Evolutionary conservation across 2,797 vertebrate genomes (phyloP).

Genomic region (Neostethus bicornis): DNA sequence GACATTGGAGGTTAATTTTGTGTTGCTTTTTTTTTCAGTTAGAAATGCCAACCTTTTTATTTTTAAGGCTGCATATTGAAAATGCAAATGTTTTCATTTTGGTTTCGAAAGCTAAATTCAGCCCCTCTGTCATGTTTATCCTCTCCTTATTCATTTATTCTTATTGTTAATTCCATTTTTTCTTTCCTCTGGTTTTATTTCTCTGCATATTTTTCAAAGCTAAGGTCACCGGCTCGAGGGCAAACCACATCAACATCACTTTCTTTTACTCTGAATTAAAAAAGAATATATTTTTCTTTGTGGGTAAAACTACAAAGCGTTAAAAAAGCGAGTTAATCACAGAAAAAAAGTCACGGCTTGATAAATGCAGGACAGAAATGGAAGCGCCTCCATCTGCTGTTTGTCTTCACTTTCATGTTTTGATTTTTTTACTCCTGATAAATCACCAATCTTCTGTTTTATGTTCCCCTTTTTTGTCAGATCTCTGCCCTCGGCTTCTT

Average conservation of each 20-base stretch:
- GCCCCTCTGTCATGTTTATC: constrained; percentile 42
- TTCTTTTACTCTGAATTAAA: constrained; percentile 35
- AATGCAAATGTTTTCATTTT: constrained; percentile 2
- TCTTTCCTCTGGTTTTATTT: constrained; percentile 54
- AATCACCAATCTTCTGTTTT: constrained; percentile 18
- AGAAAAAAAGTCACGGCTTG: constrained; percentile 59
- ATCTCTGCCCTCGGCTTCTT: constrained; percentile 19
- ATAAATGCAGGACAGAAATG: constrained; percentile 59
- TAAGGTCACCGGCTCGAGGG: constrained; percentile 54
- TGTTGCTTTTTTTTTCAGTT: constrained; percentile 3
- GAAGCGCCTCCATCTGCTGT: constrained; percentile 65
- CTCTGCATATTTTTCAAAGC: constrained; percentile 56
- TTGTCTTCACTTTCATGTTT: constrained; percentile 57
- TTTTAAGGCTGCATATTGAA: background rate
- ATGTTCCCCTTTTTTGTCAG: constrained; percentile 15
- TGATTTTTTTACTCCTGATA: constrained; percentile 1
- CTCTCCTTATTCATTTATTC: constrained; percentile 34
- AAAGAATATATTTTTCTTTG: constrained; percentile 50
- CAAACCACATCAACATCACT: constrained; percentile 55
- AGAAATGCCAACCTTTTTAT: constrained; percentile 1
- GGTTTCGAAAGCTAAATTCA: constrained; percentile 38
- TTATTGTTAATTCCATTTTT: constrained; percentile 47
- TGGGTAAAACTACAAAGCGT: constrained; percentile 53
- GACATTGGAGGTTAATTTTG: background rate
- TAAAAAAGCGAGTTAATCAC: constrained; percentile 73